Base-by-base conservation (phyloP, 2,797 vertebrate genomes). In the Halcyon badia region DNA sequence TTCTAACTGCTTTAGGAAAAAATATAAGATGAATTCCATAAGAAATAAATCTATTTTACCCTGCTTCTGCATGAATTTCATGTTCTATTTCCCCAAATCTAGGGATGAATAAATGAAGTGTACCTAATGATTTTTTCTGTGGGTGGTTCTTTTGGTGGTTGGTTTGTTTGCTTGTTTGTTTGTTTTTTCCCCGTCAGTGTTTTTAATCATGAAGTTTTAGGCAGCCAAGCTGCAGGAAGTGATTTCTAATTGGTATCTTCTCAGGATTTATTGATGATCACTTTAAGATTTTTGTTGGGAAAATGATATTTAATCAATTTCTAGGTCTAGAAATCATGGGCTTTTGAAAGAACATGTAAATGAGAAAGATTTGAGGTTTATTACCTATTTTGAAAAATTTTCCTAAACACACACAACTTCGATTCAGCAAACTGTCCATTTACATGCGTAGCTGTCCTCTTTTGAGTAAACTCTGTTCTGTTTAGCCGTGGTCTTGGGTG, bases 401-500 rank as follows among this genome's bases (percentile, higher is more conserved):
- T 83, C 18, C 11, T 24, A 24, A 54, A 31, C 11, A 87, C 71
- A 37, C 13, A 18, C 0, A 48, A 6, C 30, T 88, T 88, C 37
- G 9, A 20, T 54, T 80, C 21, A 72, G 60, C 21, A 54, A 80
- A 83, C 46, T 72, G n/a, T 3, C 70, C 1, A 2, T 66, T 79
- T 66, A 46, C 12, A 31, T 72, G 17, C 30, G 54, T 58, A 57
- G 15, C 15, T 77, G 11, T 66, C 15, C 17, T 83, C 8, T 1
- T 77, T 30, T 71, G n/a, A 73, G 21, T 79, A 69, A 82, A 57
- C 11, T 0, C 6, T 0, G 0, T 33, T 73, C 24, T 78, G n/a
- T 83, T 80, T 16, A 85, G 26, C 16, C 30, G 14, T 37, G 25
- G 16, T 65, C 54, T 33, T 70, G 44, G 22, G 9, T 21, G 6